Evolutionary conservation across 1,140 invertebrate species (phyloP).

Genomic region (Mercenaria mercenaria): DNA sequence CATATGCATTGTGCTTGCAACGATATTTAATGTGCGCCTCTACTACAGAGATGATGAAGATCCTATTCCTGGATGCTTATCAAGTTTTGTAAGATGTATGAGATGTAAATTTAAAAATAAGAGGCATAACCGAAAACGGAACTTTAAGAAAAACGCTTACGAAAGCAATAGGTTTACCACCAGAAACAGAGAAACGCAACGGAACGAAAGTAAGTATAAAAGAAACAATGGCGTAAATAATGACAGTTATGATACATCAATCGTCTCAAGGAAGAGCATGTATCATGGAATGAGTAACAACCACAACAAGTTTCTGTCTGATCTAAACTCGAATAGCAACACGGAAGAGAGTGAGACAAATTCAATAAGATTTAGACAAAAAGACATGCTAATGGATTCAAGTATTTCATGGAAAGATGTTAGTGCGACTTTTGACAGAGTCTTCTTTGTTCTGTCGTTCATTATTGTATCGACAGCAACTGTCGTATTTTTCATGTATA

Average conservation of each 20-base stretch:
- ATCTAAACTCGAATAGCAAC: too few species aligned
- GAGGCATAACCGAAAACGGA: neutral
- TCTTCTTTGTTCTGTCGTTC: neutral
- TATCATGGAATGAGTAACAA: too few species aligned
- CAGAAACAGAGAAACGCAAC: too few species aligned
- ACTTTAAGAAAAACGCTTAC: too few species aligned
- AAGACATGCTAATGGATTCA: neutral
- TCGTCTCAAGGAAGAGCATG: too few species aligned
- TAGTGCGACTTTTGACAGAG: neutral
- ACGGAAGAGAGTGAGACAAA: neutral
- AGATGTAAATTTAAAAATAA: neutral
- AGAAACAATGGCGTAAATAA: too few species aligned
- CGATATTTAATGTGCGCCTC: slow-evolving; percentile 40
- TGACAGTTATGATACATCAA: too few species aligned
- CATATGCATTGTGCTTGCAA: slow-evolving; percentile 6
- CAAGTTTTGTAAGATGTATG: neutral
- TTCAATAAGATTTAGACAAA: neutral
- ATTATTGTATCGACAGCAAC: neutral
- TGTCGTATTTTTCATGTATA: neutral
- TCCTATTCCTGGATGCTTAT: neutral
- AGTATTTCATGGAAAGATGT: slow-evolving; percentile 8
- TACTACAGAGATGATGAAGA: slow-evolving; percentile 17
- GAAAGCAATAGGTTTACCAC: too few species aligned
- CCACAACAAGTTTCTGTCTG: too few species aligned
- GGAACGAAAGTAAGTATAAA: too few species aligned